Evolutionary conservation across 2,113 vertebrate genomes (phyloP), one percentile per base, ranked within the genome.

Genomic region (Lonchura striata): DNA sequence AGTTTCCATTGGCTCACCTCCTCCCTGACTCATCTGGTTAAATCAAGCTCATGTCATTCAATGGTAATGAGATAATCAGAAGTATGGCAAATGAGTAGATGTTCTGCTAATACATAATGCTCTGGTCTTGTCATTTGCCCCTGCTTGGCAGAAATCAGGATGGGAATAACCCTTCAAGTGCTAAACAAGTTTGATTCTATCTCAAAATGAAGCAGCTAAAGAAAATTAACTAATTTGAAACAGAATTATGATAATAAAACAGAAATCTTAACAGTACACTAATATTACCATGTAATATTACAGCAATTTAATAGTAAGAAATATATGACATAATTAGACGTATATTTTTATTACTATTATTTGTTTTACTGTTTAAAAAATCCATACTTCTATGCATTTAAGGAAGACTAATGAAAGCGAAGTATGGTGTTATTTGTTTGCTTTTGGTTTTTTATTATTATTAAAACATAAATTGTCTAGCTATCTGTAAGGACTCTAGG

Each of bases 401-500:
- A 85, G 16, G 63, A 86, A 69, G 8, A 30, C 21, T 57, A 21
- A 13, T 71, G 57, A 60, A 76, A 85, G 7, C 7, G 42, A 60
- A 24, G 19, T 10, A 2, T 35, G 3, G 4, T 12, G 1, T 3
- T 49, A 12, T n/a, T 66, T 44, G 6, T 54, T 47, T 28, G 1
- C 11, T 24, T 20, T 33, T 12, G 41, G 41, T 33, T 28, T 64
- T 19, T 59, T 35, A 39, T 37, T 35, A 8, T 35, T 35, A 25
- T 31, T 72, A 30, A 12, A 50, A n/a, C 12, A 53, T 25, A 79
- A 60, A 69, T 39, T 84, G 7, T 10, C 23, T 44, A 19, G 16
- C 28, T 88, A 49, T 61, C 12, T 23, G 1, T 70, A 70, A 70
- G 24, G 81, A 28, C 23, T 84, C 35, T 30, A 50, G 37, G 23